These are phyloP conservation scores for Phallusia fumigata DNA, from an alignment of 23 tunicate genomes.

Conservation along the genomic window DNA sequence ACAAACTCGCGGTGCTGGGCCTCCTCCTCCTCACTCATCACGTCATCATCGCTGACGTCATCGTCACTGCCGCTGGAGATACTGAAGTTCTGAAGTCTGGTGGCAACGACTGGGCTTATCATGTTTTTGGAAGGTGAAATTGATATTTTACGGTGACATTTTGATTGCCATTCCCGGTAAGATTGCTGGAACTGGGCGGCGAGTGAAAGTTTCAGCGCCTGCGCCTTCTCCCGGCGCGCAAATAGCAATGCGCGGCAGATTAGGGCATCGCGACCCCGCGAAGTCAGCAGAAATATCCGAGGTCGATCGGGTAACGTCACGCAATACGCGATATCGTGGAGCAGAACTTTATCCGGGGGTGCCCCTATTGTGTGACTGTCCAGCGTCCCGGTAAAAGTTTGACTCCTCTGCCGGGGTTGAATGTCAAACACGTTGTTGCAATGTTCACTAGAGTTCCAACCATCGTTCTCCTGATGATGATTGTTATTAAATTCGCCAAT, in stretches of 20 bases:
- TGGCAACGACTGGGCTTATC: not conserved
- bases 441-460: not conserved
- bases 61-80: constrained; percentile 15
- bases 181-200: constrained; percentile 61
- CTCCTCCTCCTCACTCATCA: constrained; percentile 12
- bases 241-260: constrained; percentile 58
- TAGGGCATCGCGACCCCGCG: constrained; percentile 49
- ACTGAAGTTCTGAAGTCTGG: not conserved
- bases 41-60: constrained; percentile 11
- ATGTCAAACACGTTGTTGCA: not conserved
- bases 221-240: constrained; percentile 52
- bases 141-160: not conserved
- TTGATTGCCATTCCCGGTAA: constrained; percentile 55
- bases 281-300: constrained; percentile 67
- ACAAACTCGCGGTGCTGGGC: constrained; percentile 52
- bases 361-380: not conserved
- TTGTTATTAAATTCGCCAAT: constrained; percentile 21
- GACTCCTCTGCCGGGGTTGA: constrained; percentile 11
- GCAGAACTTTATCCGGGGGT: constrained; percentile 11
- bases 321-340: constrained; percentile 82
- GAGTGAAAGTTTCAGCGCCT: constrained; percentile 42
- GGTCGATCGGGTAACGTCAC: constrained; percentile 59
- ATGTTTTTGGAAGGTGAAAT: not conserved
- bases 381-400: not conserved
- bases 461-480: not conserved